A percentile compares a stretch with the other conserved stretches of the same genome.
phyloP scores from a whole-genome alignment of 53 echinoderm and acorn worm species.

The Patiria pectinifera region DNA sequence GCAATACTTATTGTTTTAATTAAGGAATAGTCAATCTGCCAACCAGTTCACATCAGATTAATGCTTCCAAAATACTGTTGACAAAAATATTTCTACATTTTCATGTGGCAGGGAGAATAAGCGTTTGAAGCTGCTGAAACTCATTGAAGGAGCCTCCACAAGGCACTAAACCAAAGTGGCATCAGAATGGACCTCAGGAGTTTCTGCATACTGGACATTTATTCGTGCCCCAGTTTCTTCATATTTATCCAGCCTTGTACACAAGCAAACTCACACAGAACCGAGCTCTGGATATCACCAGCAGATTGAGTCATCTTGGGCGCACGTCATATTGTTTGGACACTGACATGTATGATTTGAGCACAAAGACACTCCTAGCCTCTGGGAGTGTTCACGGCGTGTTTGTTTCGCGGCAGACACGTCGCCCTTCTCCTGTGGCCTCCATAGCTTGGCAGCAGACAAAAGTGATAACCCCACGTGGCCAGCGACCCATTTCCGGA shows the following conservation, averaged over 20 bases:
- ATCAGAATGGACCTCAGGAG: background rate
- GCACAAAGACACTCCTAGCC: slow-evolving; percentile 29
- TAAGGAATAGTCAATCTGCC: too few relatives aligned
- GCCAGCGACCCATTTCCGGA: slow-evolving; percentile 8
- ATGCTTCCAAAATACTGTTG: too few relatives aligned
- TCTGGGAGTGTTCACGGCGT: slow-evolving; percentile 25
- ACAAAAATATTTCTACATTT: too few relatives aligned
- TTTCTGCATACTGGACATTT: background rate
- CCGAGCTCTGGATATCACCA: slow-evolving; percentile 5
- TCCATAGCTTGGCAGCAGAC: background rate
- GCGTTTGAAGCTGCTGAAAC: slow-evolving; percentile 49
- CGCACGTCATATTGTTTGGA: slow-evolving; percentile 31
- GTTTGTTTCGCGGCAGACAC: background rate
- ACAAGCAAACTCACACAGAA: background rate
- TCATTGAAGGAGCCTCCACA: slow-evolving; percentile 16
- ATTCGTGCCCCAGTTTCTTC: slow-evolving; percentile 11
- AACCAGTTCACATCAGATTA: too few relatives aligned
- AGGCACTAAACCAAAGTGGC: background rate
- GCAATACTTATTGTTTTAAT: too few relatives aligned
- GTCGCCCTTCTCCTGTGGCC: slow-evolving; percentile 23
- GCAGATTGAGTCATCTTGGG: slow-evolving; percentile 37
- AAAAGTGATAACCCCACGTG: too few relatives aligned
- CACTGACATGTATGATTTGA: background rate
- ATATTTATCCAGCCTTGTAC: slow-evolving; percentile 35
- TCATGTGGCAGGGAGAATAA: slow-evolving; percentile 15